These are phyloP conservation scores for Melinopterus prodromus DNA, from an alignment of 2,888 invertebrate species.

Conservation along the genomic window DNA sequence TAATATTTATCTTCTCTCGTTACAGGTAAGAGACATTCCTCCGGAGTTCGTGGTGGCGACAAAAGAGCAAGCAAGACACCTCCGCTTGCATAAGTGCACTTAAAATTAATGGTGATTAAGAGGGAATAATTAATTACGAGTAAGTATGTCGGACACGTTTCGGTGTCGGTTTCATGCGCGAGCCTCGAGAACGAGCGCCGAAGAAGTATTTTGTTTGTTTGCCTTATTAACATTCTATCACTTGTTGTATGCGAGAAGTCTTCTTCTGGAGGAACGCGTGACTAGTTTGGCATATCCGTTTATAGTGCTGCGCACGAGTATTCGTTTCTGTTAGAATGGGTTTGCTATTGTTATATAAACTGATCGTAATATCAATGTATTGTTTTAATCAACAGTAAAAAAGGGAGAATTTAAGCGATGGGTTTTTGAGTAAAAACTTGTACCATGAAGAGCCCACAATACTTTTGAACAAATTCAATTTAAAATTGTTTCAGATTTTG, in stretches of 20 bases:
- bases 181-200: constrained; percentile 4
- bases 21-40: constrained; percentile 20
- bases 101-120: constrained; percentile 31
- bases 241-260: not conserved
- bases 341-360: too few species aligned
- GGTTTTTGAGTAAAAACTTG: too few species aligned
- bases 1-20: constrained; percentile 16
- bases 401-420: too few species aligned
- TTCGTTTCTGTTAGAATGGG: not conserved
- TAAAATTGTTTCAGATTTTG: too few species aligned
- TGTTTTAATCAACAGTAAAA: too few species aligned
- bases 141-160: constrained; percentile 31
- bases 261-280: not conserved
- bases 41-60: constrained; percentile 8
- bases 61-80: constrained; percentile 14
- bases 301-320: not conserved
- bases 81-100: constrained; percentile 28
- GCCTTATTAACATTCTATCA: constrained; percentile 37
- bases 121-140: constrained; percentile 33
- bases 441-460: too few species aligned
- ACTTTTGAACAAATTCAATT: too few species aligned
- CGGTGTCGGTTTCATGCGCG: constrained; percentile 34
- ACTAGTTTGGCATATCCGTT: constrained; percentile 4
- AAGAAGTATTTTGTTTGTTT: constrained; percentile 34
- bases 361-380: too few species aligned